A percentile compares a stretch with the other conserved stretches of the same genome.
Conservation (phyloP, 2,113 vertebrate species). For the Mormoops blainvillei region DNA sequence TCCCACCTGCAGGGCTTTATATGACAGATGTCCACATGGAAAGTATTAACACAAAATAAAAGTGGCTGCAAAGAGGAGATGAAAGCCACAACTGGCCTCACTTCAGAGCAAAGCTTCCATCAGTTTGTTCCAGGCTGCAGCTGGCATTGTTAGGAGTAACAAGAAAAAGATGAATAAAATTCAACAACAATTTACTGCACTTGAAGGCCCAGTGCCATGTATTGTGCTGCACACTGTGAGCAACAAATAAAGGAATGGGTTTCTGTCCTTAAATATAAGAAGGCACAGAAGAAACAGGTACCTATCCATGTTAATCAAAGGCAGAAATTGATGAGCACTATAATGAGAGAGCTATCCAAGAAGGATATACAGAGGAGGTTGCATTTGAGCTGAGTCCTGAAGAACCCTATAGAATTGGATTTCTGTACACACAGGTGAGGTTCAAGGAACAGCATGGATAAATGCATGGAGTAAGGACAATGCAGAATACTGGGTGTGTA, state of each 20-base stretch:
- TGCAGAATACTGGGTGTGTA: neutral
- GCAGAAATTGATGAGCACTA: neutral
- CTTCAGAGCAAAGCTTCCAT: neutral
- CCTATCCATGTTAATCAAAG: neutral
- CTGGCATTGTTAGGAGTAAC: neutral
- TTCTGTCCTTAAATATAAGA: neutral
- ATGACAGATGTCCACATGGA: neutral
- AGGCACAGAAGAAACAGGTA: neutral
- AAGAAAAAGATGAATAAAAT: constrained; percentile 18
- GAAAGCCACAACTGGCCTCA: neutral
- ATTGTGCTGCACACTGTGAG: neutral
- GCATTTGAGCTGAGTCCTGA: neutral
- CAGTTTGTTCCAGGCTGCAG: neutral
- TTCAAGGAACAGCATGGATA: neutral
- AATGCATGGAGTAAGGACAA: neutral
- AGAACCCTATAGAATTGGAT: neutral
- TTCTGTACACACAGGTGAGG: neutral
- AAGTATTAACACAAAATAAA: constrained; percentile 53
- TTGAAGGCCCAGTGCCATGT: neutral
- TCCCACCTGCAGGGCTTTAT: neutral
- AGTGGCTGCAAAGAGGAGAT: neutral
- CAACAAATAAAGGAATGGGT: neutral
- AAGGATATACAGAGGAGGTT: neutral
- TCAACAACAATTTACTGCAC: neutral
- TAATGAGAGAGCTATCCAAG: neutral